These are phyloP conservation scores for Ifrita kowaldi DNA, from an alignment of 2,113 vertebrate species.

Conservation along the genomic window DNA sequence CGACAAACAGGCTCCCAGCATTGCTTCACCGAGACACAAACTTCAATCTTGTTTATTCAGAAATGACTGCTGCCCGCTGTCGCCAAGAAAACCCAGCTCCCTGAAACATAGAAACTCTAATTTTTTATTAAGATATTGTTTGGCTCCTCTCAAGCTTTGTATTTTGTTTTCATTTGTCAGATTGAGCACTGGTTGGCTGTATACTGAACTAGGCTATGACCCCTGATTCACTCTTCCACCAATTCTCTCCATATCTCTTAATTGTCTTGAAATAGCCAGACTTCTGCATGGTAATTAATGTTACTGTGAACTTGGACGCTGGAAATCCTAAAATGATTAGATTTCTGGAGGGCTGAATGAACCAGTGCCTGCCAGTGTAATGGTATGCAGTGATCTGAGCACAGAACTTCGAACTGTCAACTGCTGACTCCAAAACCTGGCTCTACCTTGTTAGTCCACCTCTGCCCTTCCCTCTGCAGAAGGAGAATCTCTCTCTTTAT, in stretches of 20 bases:
- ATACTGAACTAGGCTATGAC: slow-evolving; percentile 59
- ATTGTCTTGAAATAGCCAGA: slow-evolving; percentile 27
- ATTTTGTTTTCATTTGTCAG: slow-evolving; percentile 61
- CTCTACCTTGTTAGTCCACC: background rate
- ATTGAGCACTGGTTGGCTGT: slow-evolving; percentile 13
- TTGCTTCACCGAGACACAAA: slow-evolving; percentile 1
- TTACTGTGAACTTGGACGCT: background rate
- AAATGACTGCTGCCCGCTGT: background rate
- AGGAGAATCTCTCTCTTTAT: background rate
- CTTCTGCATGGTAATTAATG: background rate
- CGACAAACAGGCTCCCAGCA: slow-evolving; percentile 22
- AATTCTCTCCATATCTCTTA: slow-evolving; percentile 66
- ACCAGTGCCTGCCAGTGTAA: background rate
- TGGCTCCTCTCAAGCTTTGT: slow-evolving; percentile 34
- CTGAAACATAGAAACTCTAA: background rate
- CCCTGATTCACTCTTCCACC: slow-evolving; percentile 73
- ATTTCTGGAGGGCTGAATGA: slow-evolving; percentile 5
- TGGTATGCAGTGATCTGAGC: background rate
- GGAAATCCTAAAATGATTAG: background rate
- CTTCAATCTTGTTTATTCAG: slow-evolving; percentile 71
- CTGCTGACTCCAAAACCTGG: background rate
- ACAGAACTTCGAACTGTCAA: background rate
- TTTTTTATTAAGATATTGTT: slow-evolving; percentile 59
- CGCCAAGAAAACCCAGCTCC: slow-evolving; percentile 53
- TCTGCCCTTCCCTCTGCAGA: background rate